A percentile compares a stretch with the other conserved stretches of the same genome.
Evolutionary conservation across 2,113 vertebrate species (phyloP).

Genomic region (Cygnus buccinator): DNA sequence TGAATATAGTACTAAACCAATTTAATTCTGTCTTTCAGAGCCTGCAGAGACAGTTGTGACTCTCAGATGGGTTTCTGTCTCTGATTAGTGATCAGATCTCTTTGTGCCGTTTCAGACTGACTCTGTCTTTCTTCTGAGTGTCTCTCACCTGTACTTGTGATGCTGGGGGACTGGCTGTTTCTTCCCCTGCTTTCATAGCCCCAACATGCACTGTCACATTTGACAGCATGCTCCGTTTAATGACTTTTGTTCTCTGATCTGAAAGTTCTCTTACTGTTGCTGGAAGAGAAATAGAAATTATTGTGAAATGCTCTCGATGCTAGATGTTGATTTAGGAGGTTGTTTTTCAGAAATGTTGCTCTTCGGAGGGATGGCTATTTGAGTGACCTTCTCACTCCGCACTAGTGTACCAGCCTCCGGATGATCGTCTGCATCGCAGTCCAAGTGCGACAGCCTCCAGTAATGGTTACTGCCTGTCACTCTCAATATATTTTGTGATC

Average conservation of each 20-base stretch:
- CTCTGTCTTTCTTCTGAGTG: background rate
- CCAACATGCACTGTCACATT: background rate
- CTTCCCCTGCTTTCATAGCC: background rate
- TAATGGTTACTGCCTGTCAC: slow-evolving; percentile 35
- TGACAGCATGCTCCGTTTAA: background rate
- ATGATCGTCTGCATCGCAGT: background rate
- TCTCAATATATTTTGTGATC: slow-evolving; percentile 21
- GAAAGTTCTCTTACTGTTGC: background rate
- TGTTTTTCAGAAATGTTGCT: background rate
- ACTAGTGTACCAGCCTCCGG: background rate
- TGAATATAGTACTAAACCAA: slow-evolving; percentile 45
- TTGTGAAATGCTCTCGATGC: background rate
- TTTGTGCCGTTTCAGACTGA: background rate
- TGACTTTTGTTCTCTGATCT: slow-evolving; percentile 2
- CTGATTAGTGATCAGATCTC: slow-evolving; percentile 33
- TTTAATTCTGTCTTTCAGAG: slow-evolving; percentile 57
- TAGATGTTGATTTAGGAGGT: background rate
- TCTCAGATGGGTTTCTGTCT: slow-evolving; percentile 28
- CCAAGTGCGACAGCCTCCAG: slow-evolving; percentile 19
- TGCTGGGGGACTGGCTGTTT: background rate
- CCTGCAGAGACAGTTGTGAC: slow-evolving; percentile 29
- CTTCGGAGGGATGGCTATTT: background rate
- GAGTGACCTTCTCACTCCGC: slow-evolving; percentile 19
- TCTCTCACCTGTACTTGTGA: slow-evolving; percentile 15
- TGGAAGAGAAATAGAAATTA: background rate